Conservation (phyloP, 2,113 vertebrate genomes). For the Hemiprocne comata region DNA sequence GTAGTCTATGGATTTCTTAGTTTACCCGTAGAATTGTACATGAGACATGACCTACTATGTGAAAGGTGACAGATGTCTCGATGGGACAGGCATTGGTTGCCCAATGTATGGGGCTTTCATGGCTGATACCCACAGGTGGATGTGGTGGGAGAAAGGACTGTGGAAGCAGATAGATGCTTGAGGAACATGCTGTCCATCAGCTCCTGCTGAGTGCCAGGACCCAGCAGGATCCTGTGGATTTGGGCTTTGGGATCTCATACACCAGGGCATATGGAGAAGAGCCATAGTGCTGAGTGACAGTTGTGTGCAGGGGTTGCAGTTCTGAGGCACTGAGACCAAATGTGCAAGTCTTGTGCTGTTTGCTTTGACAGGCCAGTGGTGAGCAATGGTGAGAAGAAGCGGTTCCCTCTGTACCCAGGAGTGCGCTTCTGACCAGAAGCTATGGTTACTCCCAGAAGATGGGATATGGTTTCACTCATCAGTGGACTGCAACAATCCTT, state of each 20-base stretch:
- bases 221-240: neutral
- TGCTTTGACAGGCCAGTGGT: neutral
- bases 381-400: too few species aligned
- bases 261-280: rapidly evolving
- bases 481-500: neutral
- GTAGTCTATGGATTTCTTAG: neutral
- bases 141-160: neutral
- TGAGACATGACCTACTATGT: rapidly evolving
- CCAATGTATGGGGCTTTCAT: rapidly evolving
- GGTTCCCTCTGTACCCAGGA: neutral
- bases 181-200: neutral
- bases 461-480: neutral
- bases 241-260: neutral
- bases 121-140: neutral
- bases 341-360: rapidly evolving
- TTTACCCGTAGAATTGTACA: rapidly evolving
- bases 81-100: neutral
- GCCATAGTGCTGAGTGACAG: rapidly evolving
- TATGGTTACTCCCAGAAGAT: neutral
- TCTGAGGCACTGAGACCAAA: neutral
- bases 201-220: neutral
- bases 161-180: neutral
- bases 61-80: neutral
- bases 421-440: neutral
- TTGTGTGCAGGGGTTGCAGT: neutral